A percentile compares a stretch with the other conserved stretches of the same genome.
Evolutionary conservation across 2,888 invertebrate species (phyloP).

Genomic region (Scaptomyza flava): DNA sequence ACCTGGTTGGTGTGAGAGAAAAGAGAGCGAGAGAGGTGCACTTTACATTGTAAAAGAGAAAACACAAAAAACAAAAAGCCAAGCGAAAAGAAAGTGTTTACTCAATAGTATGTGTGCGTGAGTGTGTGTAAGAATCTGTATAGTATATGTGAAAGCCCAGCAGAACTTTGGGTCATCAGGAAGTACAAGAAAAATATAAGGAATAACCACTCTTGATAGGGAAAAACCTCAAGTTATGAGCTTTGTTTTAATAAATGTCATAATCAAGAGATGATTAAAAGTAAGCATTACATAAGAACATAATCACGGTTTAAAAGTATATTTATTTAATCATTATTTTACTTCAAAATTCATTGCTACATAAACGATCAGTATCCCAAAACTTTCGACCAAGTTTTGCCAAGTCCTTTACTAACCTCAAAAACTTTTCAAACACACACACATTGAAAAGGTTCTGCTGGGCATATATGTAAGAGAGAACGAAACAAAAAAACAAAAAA

Average conservation of each 20-base stretch:
- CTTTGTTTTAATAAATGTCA: no score
- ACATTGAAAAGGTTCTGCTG: slow-evolving; percentile 24
- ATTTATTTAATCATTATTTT: no score
- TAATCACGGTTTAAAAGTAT: no score
- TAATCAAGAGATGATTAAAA: no score
- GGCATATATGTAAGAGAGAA: slow-evolving; percentile 3
- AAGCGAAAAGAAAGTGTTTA: slow-evolving; percentile 53
- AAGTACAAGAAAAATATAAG: slow-evolving; percentile 3
- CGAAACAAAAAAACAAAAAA: neutral
- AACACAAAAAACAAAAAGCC: slow-evolving; percentile 29
- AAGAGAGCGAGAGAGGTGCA: slow-evolving; percentile 4
- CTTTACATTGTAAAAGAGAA: slow-evolving; percentile 60
- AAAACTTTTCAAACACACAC: slow-evolving; percentile 7
- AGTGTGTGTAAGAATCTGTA: slow-evolving; percentile 7
- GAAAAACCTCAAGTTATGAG: no score
- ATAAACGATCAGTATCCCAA: no score
- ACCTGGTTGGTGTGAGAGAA: slow-evolving; percentile 14
- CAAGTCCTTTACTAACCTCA: no score
- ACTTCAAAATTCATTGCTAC: no score
- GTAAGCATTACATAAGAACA: no score
- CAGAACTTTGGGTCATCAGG: slow-evolving; percentile 34
- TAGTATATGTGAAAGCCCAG: slow-evolving; percentile 38
- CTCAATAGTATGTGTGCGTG: slow-evolving; percentile 16
- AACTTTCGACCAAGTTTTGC: no score
- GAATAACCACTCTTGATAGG: neutral